phyloP scores from a whole-genome alignment of 2,113 vertebrate genomes.

The Ginglymostoma cirratum region DNA sequence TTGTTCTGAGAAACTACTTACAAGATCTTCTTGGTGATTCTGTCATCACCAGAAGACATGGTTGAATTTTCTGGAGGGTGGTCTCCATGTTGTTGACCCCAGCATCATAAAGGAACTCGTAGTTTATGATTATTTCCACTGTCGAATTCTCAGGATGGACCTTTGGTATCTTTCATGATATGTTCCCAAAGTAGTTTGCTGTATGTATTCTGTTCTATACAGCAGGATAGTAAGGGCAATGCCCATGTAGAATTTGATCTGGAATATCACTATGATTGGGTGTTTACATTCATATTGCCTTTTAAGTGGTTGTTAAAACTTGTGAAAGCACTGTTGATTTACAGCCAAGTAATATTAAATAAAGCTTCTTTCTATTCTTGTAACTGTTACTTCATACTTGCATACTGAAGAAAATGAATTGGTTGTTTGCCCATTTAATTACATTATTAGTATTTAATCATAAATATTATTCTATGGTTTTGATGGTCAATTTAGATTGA shows the following conservation, averaged over 20 bases:
- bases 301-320: neutral
- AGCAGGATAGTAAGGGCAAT: neutral
- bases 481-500: neutral
- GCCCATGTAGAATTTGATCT: neutral
- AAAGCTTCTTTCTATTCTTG: neutral
- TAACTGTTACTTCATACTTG: neutral
- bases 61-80: neutral
- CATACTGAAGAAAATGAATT: neutral
- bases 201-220: neutral
- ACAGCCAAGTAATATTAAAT: neutral
- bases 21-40: neutral
- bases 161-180: neutral
- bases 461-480: neutral
- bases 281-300: neutral
- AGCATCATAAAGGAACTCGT: neutral
- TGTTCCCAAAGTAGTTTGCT: neutral
- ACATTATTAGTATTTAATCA: too few relatives aligned
- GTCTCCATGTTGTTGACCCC: neutral
- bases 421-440: neutral
- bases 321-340: neutral
- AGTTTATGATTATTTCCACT: neutral
- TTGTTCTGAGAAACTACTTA: neutral
- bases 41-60: neutral
- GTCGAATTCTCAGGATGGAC: neutral
- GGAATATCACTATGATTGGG: neutral